Conservation (phyloP, 2,888 invertebrate genomes). For the Macrosiphum euphorbiae region DNA sequence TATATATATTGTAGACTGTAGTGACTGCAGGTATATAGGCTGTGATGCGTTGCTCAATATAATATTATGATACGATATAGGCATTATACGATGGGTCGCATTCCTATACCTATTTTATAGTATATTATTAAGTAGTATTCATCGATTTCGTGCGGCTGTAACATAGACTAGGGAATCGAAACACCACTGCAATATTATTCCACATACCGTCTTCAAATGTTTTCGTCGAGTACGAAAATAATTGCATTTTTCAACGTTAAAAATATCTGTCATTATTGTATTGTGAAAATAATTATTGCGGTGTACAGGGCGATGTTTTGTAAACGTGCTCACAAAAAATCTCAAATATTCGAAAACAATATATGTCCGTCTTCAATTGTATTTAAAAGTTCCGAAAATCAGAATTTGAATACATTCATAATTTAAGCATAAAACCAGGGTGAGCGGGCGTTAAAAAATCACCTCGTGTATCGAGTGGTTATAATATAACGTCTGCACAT, state of each 20-base stretch:
- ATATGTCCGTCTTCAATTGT: no score
- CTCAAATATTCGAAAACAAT: no score
- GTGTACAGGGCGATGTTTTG: neutral
- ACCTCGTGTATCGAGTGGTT: no score
- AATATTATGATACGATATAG: neutral
- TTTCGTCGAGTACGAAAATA: neutral
- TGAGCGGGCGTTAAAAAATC: no score
- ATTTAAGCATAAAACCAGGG: no score
- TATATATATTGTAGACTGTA: neutral
- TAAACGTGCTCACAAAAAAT: no score
- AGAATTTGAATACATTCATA: no score
- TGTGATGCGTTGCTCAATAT: neutral
- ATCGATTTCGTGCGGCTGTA: neutral
- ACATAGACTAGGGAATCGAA: neutral
- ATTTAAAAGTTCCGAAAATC: no score
- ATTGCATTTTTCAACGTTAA: neutral
- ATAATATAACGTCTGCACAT: no score
- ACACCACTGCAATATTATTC: neutral
- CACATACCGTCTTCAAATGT: neutral
- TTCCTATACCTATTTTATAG: neutral
- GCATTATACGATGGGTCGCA: neutral
- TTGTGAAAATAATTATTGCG: neutral
- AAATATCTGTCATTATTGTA: neutral
- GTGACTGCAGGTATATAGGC: no score
- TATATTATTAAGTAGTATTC: neutral